Evolutionary conservation across 2,113 vertebrate genomes (phyloP), one percentile per base, ranked within the genome.

Genomic region (Crotalus tigris): DNA sequence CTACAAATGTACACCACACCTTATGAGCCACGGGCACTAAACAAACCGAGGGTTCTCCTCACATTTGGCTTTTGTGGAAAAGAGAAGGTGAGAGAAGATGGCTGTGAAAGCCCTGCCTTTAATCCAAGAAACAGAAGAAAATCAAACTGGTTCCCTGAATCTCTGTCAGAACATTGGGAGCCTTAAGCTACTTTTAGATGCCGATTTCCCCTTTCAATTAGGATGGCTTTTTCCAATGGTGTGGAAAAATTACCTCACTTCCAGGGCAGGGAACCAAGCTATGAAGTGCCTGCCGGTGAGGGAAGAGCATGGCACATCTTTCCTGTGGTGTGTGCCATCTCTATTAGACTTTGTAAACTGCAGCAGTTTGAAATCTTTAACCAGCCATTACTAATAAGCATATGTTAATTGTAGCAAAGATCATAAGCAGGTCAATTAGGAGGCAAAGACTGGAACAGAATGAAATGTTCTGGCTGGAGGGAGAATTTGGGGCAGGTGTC

Each of bases 361-460:
- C 96, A 91, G 97, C 97, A 97, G 96, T 97, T 97, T 97, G 97
- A 98, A 98, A 98, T 98, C 98, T 98, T 98, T 98, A 99, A 98
- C 98, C 98, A 99, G 97, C 98, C 98, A 98, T 98, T 98, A 98
- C 98, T 98, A 99, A 98, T 98, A 99, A 99, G 98, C 98, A 98
- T 98, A 99, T 98, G 98, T 99, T 99, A 99, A 99, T 99, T 98
- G 98, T 98, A 98, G 97, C 97, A 98, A 97, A 99, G 98, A 99
- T 99, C 98, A 99, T 98, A 99, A 98, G 98, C 98, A 97, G 98
- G 98, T 99, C 98, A 98, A 98, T 98, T 98, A 98, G 98, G 97
- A 98, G 97, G 98, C 98, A 98, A 98, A 98, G 98, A 98, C 98
- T 98, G 97, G 97, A 98, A 98, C 98, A 95, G 97, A 98, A 98